Evolutionary conservation across 2,113 vertebrate genomes (phyloP).

Genomic region (Macquaria australasica): DNA sequence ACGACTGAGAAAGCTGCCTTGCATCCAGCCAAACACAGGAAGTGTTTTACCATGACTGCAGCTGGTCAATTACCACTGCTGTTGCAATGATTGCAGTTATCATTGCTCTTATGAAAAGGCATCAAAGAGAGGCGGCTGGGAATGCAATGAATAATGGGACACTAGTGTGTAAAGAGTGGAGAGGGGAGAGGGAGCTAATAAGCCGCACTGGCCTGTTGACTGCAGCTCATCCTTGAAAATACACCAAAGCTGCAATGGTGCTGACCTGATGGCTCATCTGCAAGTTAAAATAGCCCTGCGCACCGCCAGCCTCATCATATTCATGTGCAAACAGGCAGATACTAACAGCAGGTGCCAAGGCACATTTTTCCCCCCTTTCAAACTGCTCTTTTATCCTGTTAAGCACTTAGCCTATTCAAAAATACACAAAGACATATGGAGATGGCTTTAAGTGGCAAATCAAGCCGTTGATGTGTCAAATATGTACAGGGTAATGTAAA

Average conservation of each 20-base stretch:
- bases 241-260: conserved; percentile 72
- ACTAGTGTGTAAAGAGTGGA: conserved; percentile 54
- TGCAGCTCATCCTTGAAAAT: conserved; percentile 77
- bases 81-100: conserved; percentile 75
- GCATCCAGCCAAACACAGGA: conserved; percentile 63
- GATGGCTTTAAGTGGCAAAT: conserved; percentile 74
- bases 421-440: conserved; percentile 79
- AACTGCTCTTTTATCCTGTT: conserved; percentile 81
- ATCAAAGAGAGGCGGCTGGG: conserved; percentile 72
- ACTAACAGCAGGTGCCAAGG: conserved; percentile 81
- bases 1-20: conserved; percentile 20
- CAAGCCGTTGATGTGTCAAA: conserved; percentile 66
- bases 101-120: conserved; percentile 76
- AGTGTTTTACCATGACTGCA: conserved; percentile 75
- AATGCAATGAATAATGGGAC: conserved; percentile 64
- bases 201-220: conserved; percentile 74
- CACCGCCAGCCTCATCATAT: conserved; percentile 78
- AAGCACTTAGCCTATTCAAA: conserved; percentile 80
- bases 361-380: conserved; percentile 68
- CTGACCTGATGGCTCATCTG: conserved; percentile 84
- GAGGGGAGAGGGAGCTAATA: conserved; percentile 72
- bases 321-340: conserved; percentile 79
- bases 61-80: conserved; percentile 75
- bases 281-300: conserved; percentile 82
- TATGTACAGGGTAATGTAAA: conserved; percentile 61